Evolutionary conservation across 2,113 vertebrate genomes (phyloP).

Genomic region (Opisthocomus hoazin): DNA sequence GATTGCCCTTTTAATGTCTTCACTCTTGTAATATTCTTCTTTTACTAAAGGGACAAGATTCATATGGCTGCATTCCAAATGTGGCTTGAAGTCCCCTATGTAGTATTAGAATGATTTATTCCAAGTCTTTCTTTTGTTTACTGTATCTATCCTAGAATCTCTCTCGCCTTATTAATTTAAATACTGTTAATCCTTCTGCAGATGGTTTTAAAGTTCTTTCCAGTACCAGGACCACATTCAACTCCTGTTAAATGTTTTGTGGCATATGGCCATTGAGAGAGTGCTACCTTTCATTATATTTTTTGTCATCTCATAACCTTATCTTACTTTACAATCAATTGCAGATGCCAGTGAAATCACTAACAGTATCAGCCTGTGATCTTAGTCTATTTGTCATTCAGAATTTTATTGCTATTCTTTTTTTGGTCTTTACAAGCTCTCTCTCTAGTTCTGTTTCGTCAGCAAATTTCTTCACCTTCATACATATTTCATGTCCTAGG

Average conservation of each 20-base stretch:
- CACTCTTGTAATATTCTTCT: neutral
- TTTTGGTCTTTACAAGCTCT: conserved; percentile 49
- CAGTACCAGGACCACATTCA: neutral
- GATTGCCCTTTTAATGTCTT: neutral
- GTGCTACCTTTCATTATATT: neutral
- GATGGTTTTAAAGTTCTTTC: neutral
- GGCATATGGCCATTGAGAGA: neutral
- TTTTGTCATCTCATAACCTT: neutral
- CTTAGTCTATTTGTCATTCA: conserved; percentile 56
- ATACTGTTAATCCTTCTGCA: neutral
- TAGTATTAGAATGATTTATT: conserved; percentile 1
- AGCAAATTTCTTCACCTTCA: conserved; percentile 63
- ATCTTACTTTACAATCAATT: conserved; percentile 35
- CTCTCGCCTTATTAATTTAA: neutral
- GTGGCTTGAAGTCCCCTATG: neutral
- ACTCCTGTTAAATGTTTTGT: neutral
- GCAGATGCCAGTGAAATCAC: conserved; percentile 30
- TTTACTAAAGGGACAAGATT: neutral
- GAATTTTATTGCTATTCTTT: conserved; percentile 49
- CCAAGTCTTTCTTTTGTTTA: neutral
- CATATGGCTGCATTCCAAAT: neutral
- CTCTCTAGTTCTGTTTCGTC: conserved; percentile 56
- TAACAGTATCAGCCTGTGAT: conserved; percentile 35
- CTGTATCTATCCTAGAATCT: neutral
- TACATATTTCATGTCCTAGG: conserved; percentile 64